Conservation (phyloP, 2,113 vertebrate genomes). For the Nibea coibor region DNA sequence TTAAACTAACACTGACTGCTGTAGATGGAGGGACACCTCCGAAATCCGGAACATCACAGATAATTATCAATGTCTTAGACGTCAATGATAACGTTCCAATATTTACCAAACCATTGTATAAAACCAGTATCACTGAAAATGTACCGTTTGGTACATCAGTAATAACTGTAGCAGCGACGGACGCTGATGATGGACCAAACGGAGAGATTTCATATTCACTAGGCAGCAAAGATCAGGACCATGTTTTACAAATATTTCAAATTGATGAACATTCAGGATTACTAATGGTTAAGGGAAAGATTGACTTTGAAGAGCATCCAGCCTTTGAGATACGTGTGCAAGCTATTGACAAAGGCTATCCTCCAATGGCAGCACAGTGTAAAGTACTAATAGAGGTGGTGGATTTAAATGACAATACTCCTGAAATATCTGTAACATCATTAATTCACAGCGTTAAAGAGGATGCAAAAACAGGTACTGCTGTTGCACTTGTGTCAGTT, state of each 20-base stretch:
- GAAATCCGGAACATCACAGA: constrained; percentile 69
- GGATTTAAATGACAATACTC: constrained; percentile 85
- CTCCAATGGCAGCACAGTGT: constrained; percentile 60
- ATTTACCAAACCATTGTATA: constrained; percentile 69
- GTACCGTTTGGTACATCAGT: constrained; percentile 39
- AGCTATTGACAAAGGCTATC: constrained; percentile 64
- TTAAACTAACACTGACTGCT: constrained; percentile 74
- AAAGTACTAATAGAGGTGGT: constrained; percentile 68
- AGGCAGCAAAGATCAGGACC: constrained; percentile 28
- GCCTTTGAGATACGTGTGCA: constrained; percentile 72
- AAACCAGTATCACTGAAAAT: constrained; percentile 70
- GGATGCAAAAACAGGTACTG: constrained; percentile 83
- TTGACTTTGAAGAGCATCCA: constrained; percentile 70
- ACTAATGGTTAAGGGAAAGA: constrained; percentile 67
- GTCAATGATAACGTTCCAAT: constrained; percentile 75
- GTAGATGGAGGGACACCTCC: constrained; percentile 77
- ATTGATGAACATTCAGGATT: constrained; percentile 78
- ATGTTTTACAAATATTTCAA: constrained; percentile 65
- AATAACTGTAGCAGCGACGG: constrained; percentile 69
- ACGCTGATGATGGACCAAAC: constrained; percentile 72
- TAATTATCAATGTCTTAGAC: constrained; percentile 71
- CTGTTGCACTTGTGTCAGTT: constrained; percentile 86
- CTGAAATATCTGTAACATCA: constrained; percentile 76
- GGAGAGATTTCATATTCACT: constrained; percentile 64
- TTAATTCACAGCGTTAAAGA: constrained; percentile 84